phyloP scores from a whole-genome alignment of 2,113 vertebrate genomes.

The Isichthys henryi region DNA sequence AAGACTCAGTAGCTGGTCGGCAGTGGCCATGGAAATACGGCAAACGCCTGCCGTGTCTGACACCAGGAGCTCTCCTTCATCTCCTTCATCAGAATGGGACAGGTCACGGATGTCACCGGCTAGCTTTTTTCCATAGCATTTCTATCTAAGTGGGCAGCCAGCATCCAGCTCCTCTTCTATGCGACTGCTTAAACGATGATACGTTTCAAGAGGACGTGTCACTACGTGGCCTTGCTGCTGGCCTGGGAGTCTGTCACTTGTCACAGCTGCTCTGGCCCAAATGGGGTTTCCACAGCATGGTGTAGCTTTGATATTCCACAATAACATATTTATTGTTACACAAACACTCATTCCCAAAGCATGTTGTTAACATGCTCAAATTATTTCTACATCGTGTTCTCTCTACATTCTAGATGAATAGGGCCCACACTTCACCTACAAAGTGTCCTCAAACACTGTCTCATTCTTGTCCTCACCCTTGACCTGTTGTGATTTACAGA shows the following conservation, averaged over 20 bases:
- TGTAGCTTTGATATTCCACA: background rate
- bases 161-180: background rate
- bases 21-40: background rate
- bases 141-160: background rate
- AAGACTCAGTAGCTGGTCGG: background rate
- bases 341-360: background rate
- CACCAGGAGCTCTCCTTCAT: background rate
- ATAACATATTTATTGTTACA: background rate
- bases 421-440: background rate
- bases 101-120: background rate
- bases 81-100: background rate
- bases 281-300: background rate
- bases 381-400: background rate
- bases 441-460: background rate
- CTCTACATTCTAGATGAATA: background rate
- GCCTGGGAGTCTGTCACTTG: background rate
- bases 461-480: background rate
- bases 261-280: background rate
- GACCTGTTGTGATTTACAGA: background rate
- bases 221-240: background rate
- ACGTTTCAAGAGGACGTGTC: background rate
- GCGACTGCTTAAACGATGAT: background rate
- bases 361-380: background rate
- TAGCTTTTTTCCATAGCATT: background rate
- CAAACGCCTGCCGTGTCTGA: background rate